Base-by-base conservation (phyloP, 2,888 invertebrate genomes). In the Hyposoter dolosus region DNA sequence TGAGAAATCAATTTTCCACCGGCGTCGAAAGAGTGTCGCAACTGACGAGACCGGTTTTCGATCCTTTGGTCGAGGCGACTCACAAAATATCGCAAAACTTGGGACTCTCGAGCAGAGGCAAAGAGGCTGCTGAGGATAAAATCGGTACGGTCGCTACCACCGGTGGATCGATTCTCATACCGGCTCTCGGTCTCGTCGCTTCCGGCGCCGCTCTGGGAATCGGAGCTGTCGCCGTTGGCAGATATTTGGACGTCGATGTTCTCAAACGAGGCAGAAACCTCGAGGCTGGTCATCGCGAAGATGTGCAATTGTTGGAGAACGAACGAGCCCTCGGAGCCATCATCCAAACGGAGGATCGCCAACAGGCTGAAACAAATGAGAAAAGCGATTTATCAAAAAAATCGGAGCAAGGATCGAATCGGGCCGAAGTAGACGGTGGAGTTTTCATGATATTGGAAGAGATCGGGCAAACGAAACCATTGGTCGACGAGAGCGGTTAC, bases 151-250 rank as follows among this genome's bases (percentile, higher is more conserved):
- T 95, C 1, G 94, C 95, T 2, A 95, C 96, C 0, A 95, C 96
- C 0, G 95, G 95, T 0, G 95, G 96, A 0, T 96, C 96, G 0
- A 96, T 97, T 91, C 94, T 97, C 1, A 93, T 94, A 45, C 97
- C 97, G 23, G 97, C 97, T 0, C 94, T 97, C 32, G 97, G 97
- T 4, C 94, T 97, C 7, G 96, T 98, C 90, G 97, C 97, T 12
- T 97, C 97, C n/a, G 97, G 97, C 17, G 97, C 97, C 0, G 97
- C 97, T 1, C 93, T 97, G 35, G 97, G 97, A 0, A 95, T 97
- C n/a, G 97, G 97, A 6, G 97, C 97, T 0, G 97, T 97, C 0
- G 97, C 97, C 0, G 96, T 97, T 84, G 97, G 97, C 10, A 95
- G 97, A 88, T 96, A 96, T 84, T 94, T 97, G 10, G 96, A 96